Conservation (phyloP, 2,113 vertebrate genomes). For the Rhabdornis inornatus region DNA sequence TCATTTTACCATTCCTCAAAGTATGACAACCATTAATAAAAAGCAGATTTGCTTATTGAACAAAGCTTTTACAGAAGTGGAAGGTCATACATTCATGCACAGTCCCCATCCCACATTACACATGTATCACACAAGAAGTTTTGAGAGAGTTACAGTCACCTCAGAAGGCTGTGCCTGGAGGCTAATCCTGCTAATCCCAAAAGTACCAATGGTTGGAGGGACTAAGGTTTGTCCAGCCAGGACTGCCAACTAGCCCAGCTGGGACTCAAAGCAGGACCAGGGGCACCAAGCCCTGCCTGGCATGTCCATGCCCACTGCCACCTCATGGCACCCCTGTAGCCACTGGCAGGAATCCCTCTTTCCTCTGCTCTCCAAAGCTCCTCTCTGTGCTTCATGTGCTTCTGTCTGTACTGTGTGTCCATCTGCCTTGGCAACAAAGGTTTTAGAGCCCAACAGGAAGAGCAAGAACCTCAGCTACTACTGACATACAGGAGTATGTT, state of each 20-base stretch:
- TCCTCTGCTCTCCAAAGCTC: neutral
- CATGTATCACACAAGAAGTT: neutral
- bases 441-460: neutral
- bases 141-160: neutral
- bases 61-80: neutral
- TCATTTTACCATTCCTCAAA: neutral
- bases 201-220: rapidly evolving
- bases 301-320: too few relatives aligned
- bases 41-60: neutral
- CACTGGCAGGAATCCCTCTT: neutral
- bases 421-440: neutral
- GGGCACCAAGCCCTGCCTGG: neutral
- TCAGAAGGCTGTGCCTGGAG: neutral
- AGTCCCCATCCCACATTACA: neutral
- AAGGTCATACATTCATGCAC: neutral
- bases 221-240: neutral
- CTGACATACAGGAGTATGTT: neutral
- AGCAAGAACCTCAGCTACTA: neutral
- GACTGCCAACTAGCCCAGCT: neutral
- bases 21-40: neutral
- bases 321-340: neutral
- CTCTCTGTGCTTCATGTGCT: neutral
- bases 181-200: neutral
- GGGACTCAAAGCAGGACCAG: neutral
- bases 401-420: neutral